Base-by-base conservation (phyloP, 2,888 invertebrate genomes). In the Drosophila lutescens region DNA sequence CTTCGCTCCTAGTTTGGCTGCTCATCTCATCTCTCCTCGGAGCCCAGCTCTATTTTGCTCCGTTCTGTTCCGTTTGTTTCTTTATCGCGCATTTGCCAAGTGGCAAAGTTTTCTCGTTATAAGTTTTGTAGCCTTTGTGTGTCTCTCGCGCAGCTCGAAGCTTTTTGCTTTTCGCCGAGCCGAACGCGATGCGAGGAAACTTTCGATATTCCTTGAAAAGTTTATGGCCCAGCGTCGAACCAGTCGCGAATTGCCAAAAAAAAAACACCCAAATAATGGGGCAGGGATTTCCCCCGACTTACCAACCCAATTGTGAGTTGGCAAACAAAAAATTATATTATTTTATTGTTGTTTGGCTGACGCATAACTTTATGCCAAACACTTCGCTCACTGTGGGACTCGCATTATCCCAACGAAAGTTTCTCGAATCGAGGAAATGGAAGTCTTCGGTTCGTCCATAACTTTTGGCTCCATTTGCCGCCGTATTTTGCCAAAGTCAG, bases 51-150 rank as follows among this genome's bases (percentile, higher is more conserved):
- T 32, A 53, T 54, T 54, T 60, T 43, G 47, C 41, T 40, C 38
- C 8, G 54, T 53, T 58, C 59, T 43, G 50, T 76, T 69, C 75
- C 81, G 78, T 84, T 83, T 87, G 90, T 91, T 90, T 88, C 89
- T 90, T 91, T 91, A 91, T 91, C 91, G 88, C 91, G 87, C 89
- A 82, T 90, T 89, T 90, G 88, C 91, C 90, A 91, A 92, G 91
- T 90, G 90, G 86, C 90, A 92, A 92, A 92, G 91, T 92, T 92
- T 92, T 92, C 92, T 92, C 92, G 92, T 92, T 92, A 92, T 92
- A 92, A 92, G 91, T 92, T 92, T 92, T 86, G 88, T 89, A 89
- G 86, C 86, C 86, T 86, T 86, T 86, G 85, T 86, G 80, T 77
- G 83, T 83, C 77, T 87, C 77, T 78, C 86, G 76, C 75, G 89